Evolutionary conservation across 2,888 invertebrate species (phyloP).

Genomic region (Mimas tiliae): DNA sequence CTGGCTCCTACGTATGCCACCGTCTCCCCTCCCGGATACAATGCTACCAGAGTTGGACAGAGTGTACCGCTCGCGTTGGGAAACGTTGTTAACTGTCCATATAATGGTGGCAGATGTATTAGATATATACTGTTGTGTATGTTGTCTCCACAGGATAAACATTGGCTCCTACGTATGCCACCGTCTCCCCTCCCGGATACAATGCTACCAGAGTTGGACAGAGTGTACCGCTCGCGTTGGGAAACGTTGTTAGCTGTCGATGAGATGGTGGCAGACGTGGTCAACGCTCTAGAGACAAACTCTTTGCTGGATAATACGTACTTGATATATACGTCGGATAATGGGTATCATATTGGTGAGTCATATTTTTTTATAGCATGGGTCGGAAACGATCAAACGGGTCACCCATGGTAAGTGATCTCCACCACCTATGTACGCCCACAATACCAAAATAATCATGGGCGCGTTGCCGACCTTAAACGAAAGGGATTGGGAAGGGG

Average conservation of each 20-base stretch:
- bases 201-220: conserved; percentile 87
- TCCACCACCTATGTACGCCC: no score
- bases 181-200: conserved; percentile 86
- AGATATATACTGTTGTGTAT: no score
- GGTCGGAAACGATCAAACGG: no score
- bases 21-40: conserved; percentile 85
- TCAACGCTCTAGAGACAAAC: conserved; percentile 81
- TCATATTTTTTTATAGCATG: no score
- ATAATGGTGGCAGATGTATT: conserved; percentile 91
- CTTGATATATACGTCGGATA: conserved; percentile 94
- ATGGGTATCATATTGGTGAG: conserved; percentile 95
- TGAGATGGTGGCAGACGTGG: conserved; percentile 89
- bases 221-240: conserved; percentile 90
- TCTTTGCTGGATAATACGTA: conserved; percentile 89
- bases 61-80: conserved; percentile 90
- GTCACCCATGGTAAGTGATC: no score
- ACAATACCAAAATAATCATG: no score
- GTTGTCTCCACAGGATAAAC: conserved; percentile 86
- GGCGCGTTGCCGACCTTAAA: no score
- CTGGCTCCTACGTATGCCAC: conserved; percentile 91
- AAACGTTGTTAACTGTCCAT: conserved; percentile 93
- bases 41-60: conserved; percentile 87
- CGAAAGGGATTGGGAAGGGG: no score
- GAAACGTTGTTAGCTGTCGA: conserved; percentile 94
- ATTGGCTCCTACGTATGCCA: conserved; percentile 92